Base-by-base conservation (phyloP, 2,113 vertebrate genomes). In the Callionymus lyra region DNA sequence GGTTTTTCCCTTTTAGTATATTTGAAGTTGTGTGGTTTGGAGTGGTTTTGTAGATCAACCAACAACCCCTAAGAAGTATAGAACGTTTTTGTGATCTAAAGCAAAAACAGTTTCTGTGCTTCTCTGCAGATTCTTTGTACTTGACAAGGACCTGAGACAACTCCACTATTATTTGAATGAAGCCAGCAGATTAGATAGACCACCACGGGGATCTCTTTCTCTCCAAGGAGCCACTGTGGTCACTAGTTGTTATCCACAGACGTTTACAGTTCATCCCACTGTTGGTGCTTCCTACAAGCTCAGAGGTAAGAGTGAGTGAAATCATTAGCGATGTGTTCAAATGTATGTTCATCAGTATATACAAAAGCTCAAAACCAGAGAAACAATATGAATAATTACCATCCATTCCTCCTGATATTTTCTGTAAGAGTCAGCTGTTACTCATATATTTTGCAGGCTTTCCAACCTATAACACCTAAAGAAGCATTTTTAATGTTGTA, bases 121-220 rank as follows among this genome's bases (percentile, higher is more conserved):
- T 46, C 12, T 44, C 8, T 66, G 49, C 53, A 85, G 82, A 56
- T 85, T 78, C 48, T 94, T 94, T 41, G 86, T 93, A 35, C 73
- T 96, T 84, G 90, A 96, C 40, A 88, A 88, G 10, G 90, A 92
- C 53, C 79, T 80, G 1, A 87, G 89, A 11, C 75, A 87, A 66
- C 86, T 96, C 53, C 88, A 92, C 46, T 96, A 96, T 76, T 92
- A 88, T 10, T 84, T 94, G 64, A 92, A 89, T 4, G 90, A 92
- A 34, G 85, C 85, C 42, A 87, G 83, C 66, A 90, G 85, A 72
- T 82, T 65, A 47, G 89, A 90, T 82, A 89, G 88, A 6, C 44
- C 52, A 61, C 89, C 91, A 1, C 75, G 91, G 53, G 91, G 92
- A 44, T 71, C 77, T 33, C 74, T 96, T 65, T 86, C 89, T 47